phyloP scores from a whole-genome alignment of 1,140 invertebrate species.

The Sycophaga agraensis region DNA sequence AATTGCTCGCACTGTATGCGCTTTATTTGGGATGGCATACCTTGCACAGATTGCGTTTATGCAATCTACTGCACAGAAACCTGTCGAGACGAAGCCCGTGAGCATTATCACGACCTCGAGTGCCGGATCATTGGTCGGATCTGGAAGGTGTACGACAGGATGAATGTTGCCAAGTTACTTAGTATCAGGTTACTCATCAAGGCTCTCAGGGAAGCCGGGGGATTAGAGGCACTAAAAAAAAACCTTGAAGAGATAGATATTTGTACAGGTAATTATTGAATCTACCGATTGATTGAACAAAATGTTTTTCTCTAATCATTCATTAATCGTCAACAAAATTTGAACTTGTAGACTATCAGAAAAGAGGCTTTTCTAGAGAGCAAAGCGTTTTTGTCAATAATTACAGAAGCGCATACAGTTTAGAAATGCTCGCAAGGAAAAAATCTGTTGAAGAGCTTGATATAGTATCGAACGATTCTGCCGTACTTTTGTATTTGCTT shows the following conservation, averaged over 20 bases:
- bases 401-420: conserved; percentile 8
- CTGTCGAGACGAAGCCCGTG: not conserved
- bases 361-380: conserved; percentile 5
- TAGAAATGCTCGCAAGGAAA: not conserved
- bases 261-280: conserved; percentile 4
- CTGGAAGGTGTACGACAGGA: not conserved
- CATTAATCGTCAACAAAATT: too few species aligned
- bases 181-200: conserved; percentile 4
- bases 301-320: too few species aligned
- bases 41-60: conserved; percentile 1
- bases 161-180: not conserved
- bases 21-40: conserved; percentile 6
- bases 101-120: conserved; percentile 10
- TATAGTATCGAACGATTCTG: not conserved
- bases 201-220: conserved; percentile 12
- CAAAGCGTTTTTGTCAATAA: not conserved
- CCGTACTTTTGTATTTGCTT: conserved; percentile 9
- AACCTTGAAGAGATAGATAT: not conserved
- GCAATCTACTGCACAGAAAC: not conserved
- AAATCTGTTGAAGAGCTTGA: not conserved
- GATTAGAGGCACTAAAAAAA: not conserved
- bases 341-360: conserved; percentile 4
- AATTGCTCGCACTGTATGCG: conserved; percentile 23
- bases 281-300: too few species aligned
- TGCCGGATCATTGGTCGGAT: not conserved